phyloP scores from a whole-genome alignment of 1,140 invertebrate genomes.

The Rhysida immarginata region DNA sequence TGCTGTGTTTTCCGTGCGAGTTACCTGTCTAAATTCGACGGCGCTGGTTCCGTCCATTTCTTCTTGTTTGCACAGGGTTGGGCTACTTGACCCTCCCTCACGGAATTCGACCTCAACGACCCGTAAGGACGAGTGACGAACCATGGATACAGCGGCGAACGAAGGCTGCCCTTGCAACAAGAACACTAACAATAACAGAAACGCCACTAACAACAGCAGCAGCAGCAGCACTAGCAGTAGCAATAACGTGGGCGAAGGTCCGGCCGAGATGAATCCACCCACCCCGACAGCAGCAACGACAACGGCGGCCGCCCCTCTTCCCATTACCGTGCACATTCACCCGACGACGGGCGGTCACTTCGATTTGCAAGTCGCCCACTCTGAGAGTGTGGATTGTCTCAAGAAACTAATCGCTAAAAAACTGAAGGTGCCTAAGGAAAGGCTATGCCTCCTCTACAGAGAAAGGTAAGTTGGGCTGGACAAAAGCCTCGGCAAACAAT shows the following conservation, averaged over 20 bases:
- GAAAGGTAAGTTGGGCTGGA: constrained; percentile 77
- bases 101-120: too few relatives aligned
- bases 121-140: too few relatives aligned
- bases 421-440: constrained; percentile 77
- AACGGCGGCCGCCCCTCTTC: background rate
- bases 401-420: constrained; percentile 83
- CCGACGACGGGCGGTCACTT: constrained; percentile 84
- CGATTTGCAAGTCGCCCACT: constrained; percentile 56
- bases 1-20: too few relatives aligned
- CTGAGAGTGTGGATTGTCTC: constrained; percentile 66
- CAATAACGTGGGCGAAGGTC: background rate
- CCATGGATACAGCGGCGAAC: too few relatives aligned
- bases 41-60: too few relatives aligned
- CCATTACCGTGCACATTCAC: constrained; percentile 14
- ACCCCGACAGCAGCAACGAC: background rate
- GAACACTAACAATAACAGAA: too few relatives aligned
- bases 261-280: background rate
- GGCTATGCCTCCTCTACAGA: constrained; percentile 74
- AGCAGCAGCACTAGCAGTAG: background rate
- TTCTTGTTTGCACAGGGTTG: too few relatives aligned
- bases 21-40: too few relatives aligned
- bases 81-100: too few relatives aligned
- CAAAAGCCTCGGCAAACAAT: too few relatives aligned
- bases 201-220: too few relatives aligned
- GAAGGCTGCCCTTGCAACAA: too few relatives aligned